A percentile compares a stretch with the other conserved stretches of the same genome.
Conservation (phyloP, 1,140 invertebrate genomes). For the Carposina sasakii region DNA sequence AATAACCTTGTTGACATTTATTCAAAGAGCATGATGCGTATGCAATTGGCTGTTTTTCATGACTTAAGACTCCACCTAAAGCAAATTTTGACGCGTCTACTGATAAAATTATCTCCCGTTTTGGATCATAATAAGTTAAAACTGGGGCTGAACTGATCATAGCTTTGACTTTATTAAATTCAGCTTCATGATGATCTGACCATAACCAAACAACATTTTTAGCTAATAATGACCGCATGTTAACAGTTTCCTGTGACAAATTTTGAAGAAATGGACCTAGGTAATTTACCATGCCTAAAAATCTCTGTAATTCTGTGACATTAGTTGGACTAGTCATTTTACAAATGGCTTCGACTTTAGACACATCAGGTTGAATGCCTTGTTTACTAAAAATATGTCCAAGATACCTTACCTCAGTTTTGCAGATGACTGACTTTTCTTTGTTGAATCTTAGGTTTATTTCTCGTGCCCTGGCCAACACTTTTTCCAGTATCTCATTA, state of each 20-base stretch:
- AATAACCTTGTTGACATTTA: neutral
- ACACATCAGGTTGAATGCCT: too few species aligned
- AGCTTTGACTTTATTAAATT: slow-evolving; percentile 4
- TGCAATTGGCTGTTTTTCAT: neutral
- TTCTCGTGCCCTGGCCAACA: too few species aligned
- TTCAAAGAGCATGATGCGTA: slow-evolving; percentile 1
- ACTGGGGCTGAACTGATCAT: slow-evolving; percentile 3
- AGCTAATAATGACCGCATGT: neutral
- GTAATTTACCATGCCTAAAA: slow-evolving; percentile 3
- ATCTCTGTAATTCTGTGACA: neutral
- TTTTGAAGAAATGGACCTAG: neutral
- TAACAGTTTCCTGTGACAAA: neutral
- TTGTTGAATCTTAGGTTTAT: too few species aligned
- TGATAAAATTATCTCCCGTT: slow-evolving; percentile 3
- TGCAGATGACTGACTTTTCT: too few species aligned
- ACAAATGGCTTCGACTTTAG: too few species aligned
- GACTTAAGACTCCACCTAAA: neutral
- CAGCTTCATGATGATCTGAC: neutral
- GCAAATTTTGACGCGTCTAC: neutral
- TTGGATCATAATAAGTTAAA: slow-evolving; percentile 10
- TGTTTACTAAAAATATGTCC: too few species aligned
- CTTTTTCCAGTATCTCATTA: too few species aligned
- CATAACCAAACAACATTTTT: neutral
- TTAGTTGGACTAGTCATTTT: too few species aligned
- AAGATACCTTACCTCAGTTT: too few species aligned